Conservation (phyloP, 2,113 vertebrate species). For the Pycnonotus jocosus region DNA sequence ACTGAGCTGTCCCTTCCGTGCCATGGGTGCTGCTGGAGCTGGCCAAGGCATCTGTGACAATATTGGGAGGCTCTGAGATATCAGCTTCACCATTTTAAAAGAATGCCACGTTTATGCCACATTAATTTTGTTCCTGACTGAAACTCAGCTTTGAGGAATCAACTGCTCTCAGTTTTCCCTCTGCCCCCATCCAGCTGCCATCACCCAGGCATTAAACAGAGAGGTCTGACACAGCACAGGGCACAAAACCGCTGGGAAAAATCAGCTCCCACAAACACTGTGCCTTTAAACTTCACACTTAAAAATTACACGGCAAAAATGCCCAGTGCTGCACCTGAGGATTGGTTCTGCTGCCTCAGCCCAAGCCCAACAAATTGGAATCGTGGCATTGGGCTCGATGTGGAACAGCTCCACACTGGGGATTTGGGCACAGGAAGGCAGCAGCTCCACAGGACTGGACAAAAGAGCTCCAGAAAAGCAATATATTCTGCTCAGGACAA, state of each 20-base stretch:
- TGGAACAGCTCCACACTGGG: neutral
- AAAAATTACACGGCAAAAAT: fast-evolving
- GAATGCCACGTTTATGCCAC: neutral
- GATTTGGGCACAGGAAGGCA: fast-evolving
- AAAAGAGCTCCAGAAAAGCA: fast-evolving
- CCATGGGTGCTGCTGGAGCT: no score
- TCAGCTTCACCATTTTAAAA: neutral
- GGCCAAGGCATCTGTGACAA: no score
- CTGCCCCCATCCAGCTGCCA: neutral
- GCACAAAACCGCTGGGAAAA: neutral
- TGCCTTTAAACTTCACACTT: neutral
- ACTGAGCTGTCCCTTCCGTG: no score
- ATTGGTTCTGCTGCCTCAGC: neutral
- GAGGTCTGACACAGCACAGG: neutral
- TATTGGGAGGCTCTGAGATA: neutral
- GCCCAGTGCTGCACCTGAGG: neutral
- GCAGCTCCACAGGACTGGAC: neutral
- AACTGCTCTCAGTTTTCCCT: neutral
- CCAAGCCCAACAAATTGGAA: neutral
- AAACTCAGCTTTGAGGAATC: neutral
- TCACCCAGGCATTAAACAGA: neutral
- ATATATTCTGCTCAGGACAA: neutral
- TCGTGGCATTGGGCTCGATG: neutral
- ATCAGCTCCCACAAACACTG: neutral
- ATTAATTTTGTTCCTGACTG: neutral